Evolutionary conservation across 2,888 invertebrate genomes (phyloP), one percentile per base, ranked within the genome.

Genomic region (Osmoderma eremita): DNA sequence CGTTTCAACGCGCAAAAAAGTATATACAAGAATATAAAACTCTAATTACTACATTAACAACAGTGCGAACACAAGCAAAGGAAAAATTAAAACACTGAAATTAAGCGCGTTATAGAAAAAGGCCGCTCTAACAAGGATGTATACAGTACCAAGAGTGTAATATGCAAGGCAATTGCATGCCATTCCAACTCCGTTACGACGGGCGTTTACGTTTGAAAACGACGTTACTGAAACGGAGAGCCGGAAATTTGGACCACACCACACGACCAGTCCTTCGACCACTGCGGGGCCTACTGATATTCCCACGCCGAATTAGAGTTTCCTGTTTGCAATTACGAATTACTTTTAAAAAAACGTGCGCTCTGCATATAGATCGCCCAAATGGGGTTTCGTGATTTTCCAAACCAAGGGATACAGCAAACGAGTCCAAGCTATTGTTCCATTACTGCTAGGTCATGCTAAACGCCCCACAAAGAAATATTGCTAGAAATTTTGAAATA

Each of bases 291-390:
- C 30, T 30, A 30, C 15, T 2, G 17, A 10, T 15, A 15, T 4
- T 17, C 8, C 10, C 17, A 13, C 12, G 42, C 24, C 15, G 45
- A 22, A 45, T 24, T 58, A 42, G 42, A 58, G 24, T 42, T 58
- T 45, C 45, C 30, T 36, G 58, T 61, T 8, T n/a, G 12, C 45
- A 17, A 45, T 48, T 61, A 30, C 45, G 30, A 18, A 61, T 45
- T 36, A 61, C 15, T 45, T 61, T 61, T 61, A n/a, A n/a, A 30
- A 48, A 61, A 61, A 12, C 30, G 30, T 45, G 5, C 30, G 12
- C 18, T 30, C 20, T 30, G 30, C 30, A 30, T 8, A 10, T 6
- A 30, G 6, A 30, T 3, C 30, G 30, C 6, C 1, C 6, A 10
- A 30, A 30, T 30, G 8, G 5, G 30, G 10, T 30, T 10, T 30